Conservation (phyloP, 2,797 vertebrate species). For the Spheniscus humboldti region DNA sequence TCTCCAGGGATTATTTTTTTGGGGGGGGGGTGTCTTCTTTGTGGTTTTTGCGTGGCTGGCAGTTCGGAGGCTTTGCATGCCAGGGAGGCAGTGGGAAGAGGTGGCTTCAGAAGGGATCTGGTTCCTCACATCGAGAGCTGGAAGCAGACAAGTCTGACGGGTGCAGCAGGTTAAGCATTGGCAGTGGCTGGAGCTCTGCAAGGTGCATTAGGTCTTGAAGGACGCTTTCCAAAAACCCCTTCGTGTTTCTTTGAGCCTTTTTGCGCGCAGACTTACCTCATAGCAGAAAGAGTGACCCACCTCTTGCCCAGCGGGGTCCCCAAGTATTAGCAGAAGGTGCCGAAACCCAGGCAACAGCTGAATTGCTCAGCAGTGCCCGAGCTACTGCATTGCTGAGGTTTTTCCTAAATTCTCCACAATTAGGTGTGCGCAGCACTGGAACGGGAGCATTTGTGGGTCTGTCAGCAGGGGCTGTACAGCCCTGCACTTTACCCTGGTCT, state of each 20-base stretch:
- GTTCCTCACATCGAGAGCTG: background rate
- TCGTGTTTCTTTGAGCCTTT: background rate
- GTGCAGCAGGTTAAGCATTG: background rate
- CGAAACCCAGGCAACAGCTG: accelerated
- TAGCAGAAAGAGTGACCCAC: background rate
- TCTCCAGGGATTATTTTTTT: background rate
- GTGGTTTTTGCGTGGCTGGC: background rate
- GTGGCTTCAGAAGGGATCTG: background rate
- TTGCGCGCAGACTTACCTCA: background rate
- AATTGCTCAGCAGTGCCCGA: background rate
- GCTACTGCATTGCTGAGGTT: background rate
- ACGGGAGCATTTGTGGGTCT: background rate
- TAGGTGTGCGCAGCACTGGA: background rate
- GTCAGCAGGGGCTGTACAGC: background rate
- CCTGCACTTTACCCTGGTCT: background rate
- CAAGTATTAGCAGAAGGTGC: background rate
- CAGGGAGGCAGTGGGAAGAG: background rate
- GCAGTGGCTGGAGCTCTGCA: background rate
- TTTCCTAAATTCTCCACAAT: background rate
- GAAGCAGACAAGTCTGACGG: background rate
- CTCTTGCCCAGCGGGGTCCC: accelerated
- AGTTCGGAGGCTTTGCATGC: background rate
- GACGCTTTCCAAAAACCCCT: background rate
- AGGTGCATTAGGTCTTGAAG: background rate
- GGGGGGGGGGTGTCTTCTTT: too few species aligned